A percentile compares a stretch with the other conserved stretches of the same genome.
These are phyloP conservation scores for Centroberyx gerrardi DNA, from an alignment of 2,797 vertebrate genomes.

Conservation along the genomic window DNA sequence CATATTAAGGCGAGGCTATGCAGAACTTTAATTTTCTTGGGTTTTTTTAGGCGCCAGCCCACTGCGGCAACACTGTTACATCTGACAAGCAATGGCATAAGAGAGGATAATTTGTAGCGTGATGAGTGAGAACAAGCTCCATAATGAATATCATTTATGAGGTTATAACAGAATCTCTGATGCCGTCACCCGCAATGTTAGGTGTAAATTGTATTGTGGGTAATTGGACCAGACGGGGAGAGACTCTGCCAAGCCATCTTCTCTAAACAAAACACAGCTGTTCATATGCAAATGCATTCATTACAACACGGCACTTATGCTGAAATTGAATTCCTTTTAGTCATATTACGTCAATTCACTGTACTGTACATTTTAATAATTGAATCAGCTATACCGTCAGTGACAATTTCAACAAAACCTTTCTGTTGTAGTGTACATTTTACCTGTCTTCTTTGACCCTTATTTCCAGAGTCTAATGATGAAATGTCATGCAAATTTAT, in stretches of 20 bases:
- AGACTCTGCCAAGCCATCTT: conserved; percentile 24
- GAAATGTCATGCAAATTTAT: too few relatives aligned
- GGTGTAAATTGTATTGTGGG: conserved; percentile 16
- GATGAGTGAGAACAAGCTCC: conserved; percentile 35
- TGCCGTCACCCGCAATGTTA: conserved; percentile 40
- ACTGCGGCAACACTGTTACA: background rate
- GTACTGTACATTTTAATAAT: conserved; percentile 31
- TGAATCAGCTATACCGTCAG: background rate
- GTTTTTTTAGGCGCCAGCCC: background rate
- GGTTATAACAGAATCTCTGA: conserved; percentile 35
- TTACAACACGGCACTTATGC: conserved; percentile 19
- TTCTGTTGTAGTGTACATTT: too few relatives aligned
- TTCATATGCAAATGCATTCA: conserved; percentile 24
- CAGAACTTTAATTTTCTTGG: conserved; percentile 1
- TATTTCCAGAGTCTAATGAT: too few relatives aligned
- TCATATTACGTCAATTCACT: conserved; percentile 30
- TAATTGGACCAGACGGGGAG: conserved; percentile 54
- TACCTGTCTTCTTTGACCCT: too few relatives aligned
- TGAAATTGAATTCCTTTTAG: conserved; percentile 17
- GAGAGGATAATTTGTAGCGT: conserved; percentile 24
- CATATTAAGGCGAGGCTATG: conserved; percentile 3
- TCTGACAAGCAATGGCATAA: conserved; percentile 24
- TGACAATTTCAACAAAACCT: background rate
- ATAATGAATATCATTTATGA: conserved; percentile 54
- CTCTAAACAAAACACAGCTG: conserved; percentile 51